phyloP scores from a whole-genome alignment of 2,797 vertebrate species.

The Poeciliopsis turneri region DNA sequence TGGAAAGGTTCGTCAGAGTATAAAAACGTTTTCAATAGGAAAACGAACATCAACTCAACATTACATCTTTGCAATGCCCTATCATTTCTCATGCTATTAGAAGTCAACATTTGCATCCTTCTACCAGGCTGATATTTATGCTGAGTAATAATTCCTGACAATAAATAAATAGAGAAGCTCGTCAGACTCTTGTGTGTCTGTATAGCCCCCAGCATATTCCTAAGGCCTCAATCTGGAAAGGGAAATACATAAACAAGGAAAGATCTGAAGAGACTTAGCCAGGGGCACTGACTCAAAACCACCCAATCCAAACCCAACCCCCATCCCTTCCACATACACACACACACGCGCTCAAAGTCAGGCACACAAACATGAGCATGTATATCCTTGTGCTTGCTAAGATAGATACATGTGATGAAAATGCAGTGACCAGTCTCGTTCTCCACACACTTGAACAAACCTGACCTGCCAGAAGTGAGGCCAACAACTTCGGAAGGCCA shows the following conservation, averaged over 20 bases:
- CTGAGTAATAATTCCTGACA: constrained; percentile 87
- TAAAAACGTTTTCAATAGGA: neutral
- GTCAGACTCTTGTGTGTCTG: constrained; percentile 80
- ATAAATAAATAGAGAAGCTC: constrained; percentile 92
- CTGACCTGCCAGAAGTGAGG: constrained; percentile 79
- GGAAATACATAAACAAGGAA: constrained; percentile 76
- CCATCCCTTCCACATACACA: constrained; percentile 13
- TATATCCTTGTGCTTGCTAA: constrained; percentile 26
- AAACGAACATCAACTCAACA: constrained; percentile 12
- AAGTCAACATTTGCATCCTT: constrained; percentile 83
- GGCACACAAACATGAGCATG: constrained; percentile 24
- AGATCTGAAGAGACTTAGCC: constrained; percentile 79
- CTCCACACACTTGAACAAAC: constrained; percentile 64
- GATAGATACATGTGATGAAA: constrained; percentile 14
- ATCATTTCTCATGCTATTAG: constrained; percentile 50
- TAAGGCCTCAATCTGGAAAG: constrained; percentile 79
- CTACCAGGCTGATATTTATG: constrained; percentile 89
- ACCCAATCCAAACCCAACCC: constrained; percentile 8
- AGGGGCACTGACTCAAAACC: constrained; percentile 64
- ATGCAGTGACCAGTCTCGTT: constrained; percentile 15
- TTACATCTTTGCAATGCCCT: constrained; percentile 14
- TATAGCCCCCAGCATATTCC: constrained; percentile 88
- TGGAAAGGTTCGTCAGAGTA: neutral
- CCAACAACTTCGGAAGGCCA: constrained; percentile 83
- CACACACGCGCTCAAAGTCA: constrained; percentile 15